phyloP scores from a whole-genome alignment of 2,888 invertebrate genomes.

The Gandaritis pyraliata region DNA sequence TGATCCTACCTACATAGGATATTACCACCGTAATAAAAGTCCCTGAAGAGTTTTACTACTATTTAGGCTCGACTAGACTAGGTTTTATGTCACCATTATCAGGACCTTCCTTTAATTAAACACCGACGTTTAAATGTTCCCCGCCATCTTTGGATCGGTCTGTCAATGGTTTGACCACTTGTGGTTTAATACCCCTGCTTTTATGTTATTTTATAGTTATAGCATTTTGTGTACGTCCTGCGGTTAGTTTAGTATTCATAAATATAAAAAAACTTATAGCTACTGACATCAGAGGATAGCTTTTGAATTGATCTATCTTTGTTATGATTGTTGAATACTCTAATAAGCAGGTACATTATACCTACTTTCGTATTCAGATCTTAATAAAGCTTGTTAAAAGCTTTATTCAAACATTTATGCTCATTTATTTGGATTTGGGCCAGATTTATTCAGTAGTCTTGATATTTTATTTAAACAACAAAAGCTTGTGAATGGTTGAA shows the following conservation, averaged over 20 bases:
- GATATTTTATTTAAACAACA: constrained; percentile 32
- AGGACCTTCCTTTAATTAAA: constrained; percentile 32
- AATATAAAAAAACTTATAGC: background rate
- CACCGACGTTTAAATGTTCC: constrained; percentile 13
- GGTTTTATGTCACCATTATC: constrained; percentile 20
- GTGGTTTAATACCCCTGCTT: constrained; percentile 22
- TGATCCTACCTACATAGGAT: background rate
- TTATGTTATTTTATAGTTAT: constrained; percentile 5
- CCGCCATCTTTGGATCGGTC: constrained; percentile 9
- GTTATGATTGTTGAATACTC: background rate
- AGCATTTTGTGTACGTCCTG: background rate
- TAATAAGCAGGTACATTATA: constrained; percentile 8
- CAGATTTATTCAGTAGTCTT: constrained; percentile 34
- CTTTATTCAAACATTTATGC: background rate
- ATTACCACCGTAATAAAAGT: constrained; percentile 6
- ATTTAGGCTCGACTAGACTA: constrained; percentile 10
- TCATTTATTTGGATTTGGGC: background rate
- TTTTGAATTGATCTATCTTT: background rate
- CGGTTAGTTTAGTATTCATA: background rate
- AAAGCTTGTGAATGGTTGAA: constrained; percentile 55
- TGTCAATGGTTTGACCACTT: constrained; percentile 21
- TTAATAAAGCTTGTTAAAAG: background rate
- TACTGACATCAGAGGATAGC: background rate
- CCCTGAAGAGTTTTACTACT: constrained; percentile 12
- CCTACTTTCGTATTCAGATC: constrained; percentile 14